A percentile compares a stretch with the other conserved stretches of the same genome.
These are phyloP conservation scores for Speoplatyrhinus poulsoni DNA, from an alignment of 2,113 vertebrate genomes.

Conservation along the genomic window DNA sequence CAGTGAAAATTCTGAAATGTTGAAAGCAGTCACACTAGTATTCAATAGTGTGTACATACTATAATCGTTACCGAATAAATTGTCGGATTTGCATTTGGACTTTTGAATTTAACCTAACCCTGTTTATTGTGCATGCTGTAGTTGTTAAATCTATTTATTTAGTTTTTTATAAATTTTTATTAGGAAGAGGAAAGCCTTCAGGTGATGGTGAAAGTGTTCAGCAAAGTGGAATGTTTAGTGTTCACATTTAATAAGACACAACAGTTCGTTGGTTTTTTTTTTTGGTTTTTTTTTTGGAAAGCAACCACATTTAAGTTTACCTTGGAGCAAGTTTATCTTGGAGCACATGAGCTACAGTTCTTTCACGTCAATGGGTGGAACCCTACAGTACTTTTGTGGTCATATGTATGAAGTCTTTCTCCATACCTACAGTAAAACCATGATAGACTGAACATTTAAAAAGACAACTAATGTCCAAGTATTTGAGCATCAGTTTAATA, in stretches of 20 bases:
- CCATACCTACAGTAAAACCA: too few relatives aligned
- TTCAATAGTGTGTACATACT: background rate
- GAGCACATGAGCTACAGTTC: background rate
- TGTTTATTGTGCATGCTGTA: conserved; percentile 4
- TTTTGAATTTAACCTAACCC: background rate
- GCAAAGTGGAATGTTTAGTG: background rate
- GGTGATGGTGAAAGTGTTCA: background rate
- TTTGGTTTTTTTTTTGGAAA: background rate
- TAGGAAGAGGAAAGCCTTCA: background rate
- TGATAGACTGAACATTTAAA: conserved; percentile 13
- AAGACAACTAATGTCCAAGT: conserved; percentile 11
- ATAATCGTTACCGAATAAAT: background rate
- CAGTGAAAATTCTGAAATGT: background rate
- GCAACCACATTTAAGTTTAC: background rate
- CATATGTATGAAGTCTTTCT: too few relatives aligned
- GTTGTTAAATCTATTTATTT: background rate
- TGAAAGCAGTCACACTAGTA: background rate
- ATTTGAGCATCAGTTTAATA: conserved; percentile 37
- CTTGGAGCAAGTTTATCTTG: background rate
- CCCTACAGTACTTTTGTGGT: background rate
- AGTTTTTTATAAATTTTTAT: background rate
- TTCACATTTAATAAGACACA: background rate
- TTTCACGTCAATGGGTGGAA: background rate
- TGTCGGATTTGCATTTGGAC: too few relatives aligned
- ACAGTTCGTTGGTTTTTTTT: background rate